These are phyloP conservation scores for Platyscapa corneri DNA, from an alignment of 1,140 invertebrate genomes.

Conservation along the genomic window DNA sequence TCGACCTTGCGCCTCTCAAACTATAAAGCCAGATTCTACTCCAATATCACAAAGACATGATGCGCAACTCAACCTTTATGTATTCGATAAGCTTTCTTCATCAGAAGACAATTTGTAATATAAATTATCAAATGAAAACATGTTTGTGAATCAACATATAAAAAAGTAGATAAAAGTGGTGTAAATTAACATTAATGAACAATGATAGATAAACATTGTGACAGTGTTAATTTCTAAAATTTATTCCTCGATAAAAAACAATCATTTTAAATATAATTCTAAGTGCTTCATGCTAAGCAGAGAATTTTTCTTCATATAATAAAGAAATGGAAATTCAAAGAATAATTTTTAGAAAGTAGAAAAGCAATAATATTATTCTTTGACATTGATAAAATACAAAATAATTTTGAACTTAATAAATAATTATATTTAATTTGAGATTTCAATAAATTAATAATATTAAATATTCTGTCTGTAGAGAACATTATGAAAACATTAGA, in stretches of 20 bases:
- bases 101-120: constrained; percentile 68
- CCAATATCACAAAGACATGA: constrained; percentile 64
- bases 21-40: constrained; percentile 61
- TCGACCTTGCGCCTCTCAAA: constrained; percentile 65
- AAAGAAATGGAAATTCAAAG: constrained; percentile 45
- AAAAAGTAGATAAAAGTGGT: not conserved
- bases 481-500: not conserved
- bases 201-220: constrained; percentile 33
- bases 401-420: not conserved
- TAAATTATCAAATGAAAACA: not conserved
- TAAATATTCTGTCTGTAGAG: not conserved
- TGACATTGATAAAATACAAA: not conserved
- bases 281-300: no score
- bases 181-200: constrained; percentile 23
- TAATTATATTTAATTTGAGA: not conserved
- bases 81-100: constrained; percentile 68
- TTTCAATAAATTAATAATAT: not conserved
- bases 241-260: constrained; percentile 8
- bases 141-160: not conserved
- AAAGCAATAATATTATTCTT: no score
- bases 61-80: constrained; percentile 67
- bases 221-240: constrained; percentile 42
- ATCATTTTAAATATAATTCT: no score
- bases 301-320: constrained; percentile 36
- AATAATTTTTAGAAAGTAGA: not conserved